Conservation (phyloP, 1,140 invertebrate genomes). For the Sarcophaga bullata region DNA sequence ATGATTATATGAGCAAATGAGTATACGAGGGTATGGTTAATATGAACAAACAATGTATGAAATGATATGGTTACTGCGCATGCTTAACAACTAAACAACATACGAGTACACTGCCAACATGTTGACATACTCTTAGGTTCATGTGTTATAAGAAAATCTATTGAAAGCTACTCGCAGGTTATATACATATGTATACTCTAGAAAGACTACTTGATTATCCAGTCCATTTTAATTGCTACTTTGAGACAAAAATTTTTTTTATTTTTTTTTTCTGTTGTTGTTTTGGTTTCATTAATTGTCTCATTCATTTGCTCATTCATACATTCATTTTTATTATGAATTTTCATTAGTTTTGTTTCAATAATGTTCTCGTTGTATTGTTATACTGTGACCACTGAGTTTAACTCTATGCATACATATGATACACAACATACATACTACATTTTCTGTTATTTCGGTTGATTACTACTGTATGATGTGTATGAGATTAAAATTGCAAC, state of each 20-base stretch:
- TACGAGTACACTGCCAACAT: no score
- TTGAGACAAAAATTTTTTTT: background rate
- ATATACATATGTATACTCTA: background rate
- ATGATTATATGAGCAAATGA: background rate
- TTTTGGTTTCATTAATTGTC: no score
- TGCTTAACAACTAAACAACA: background rate
- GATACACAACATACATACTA: background rate
- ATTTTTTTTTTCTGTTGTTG: background rate
- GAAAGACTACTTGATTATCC: slow-evolving; percentile 7
- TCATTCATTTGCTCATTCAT: no score
- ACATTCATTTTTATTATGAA: background rate
- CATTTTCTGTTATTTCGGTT: background rate
- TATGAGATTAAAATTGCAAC: no score
- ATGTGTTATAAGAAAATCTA: no score
- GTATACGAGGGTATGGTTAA: background rate
- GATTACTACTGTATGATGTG: background rate
- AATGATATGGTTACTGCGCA: background rate
- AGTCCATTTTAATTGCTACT: slow-evolving; percentile 1
- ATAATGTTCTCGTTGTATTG: no score
- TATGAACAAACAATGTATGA: no score
- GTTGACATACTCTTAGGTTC: no score
- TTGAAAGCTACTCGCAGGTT: background rate
- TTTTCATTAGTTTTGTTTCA: background rate
- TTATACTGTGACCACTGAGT: no score
- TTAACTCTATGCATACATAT: background rate